phyloP scores from a whole-genome alignment of 2,888 invertebrate genomes.

The Tipula unca region DNA sequence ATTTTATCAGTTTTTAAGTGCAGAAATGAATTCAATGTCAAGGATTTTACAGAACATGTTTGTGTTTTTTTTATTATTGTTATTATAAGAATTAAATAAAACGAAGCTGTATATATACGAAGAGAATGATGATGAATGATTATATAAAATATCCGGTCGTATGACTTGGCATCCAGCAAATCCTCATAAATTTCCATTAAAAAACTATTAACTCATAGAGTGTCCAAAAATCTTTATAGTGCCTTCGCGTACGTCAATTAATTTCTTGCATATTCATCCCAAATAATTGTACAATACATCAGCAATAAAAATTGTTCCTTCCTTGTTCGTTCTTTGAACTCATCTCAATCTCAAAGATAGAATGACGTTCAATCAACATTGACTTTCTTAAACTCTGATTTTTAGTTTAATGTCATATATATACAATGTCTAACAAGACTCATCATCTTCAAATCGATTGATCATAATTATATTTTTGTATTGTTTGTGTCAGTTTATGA shows the following conservation, averaged over 20 bases:
- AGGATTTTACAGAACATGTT: not conserved
- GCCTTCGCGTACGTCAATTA: not conserved
- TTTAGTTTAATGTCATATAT: not conserved
- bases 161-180: not conserved
- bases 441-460: not conserved
- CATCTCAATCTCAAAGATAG: not conserved
- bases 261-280: not conserved
- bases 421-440: not conserved
- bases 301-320: not conserved
- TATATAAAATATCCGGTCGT: not conserved
- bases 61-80: too few species aligned
- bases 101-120: not conserved
- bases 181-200: not conserved
- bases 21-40: not conserved
- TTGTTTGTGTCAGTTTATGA: not conserved
- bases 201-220: not conserved
- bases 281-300: not conserved
- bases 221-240: not conserved
- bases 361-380: not conserved
- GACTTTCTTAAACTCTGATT: not conserved
- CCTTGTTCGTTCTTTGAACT: not conserved
- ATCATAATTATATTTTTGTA: slow-evolving; percentile 8
- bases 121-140: not conserved
- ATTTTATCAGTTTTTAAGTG: not conserved
- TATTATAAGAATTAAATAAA: too few species aligned